phyloP scores from a whole-genome alignment of 64 coral and sea anemone species.

The Acropora yongei region DNA sequence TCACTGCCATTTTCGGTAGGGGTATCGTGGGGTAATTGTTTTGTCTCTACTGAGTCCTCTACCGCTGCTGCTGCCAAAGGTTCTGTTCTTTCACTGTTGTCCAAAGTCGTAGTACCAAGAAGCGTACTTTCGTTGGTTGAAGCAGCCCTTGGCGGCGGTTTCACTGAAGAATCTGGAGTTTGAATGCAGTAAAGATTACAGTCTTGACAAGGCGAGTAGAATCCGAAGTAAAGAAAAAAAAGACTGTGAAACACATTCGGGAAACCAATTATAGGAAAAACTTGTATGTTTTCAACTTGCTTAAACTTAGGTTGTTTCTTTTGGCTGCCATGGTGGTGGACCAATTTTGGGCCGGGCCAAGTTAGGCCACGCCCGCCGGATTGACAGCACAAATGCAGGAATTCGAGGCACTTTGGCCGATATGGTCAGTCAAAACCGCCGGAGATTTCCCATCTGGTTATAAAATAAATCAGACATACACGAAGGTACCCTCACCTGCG shows the following conservation, averaged over 20 bases:
- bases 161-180: neutral
- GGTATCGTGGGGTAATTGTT: neutral
- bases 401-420: too few relatives aligned
- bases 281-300: too few relatives aligned
- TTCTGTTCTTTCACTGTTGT: slow-evolving; percentile 16
- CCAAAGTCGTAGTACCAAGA: neutral
- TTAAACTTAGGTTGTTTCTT: too few relatives aligned
- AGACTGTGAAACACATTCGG: too few relatives aligned
- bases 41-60: neutral
- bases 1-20: slow-evolving; percentile 32
- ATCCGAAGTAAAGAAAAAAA: too few relatives aligned
- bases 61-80: neutral
- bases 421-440: too few relatives aligned
- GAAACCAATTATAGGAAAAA: too few relatives aligned
- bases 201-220: neutral
- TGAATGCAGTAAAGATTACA: neutral
- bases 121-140: slow-evolving; percentile 12
- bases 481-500: neutral
- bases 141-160: neutral
- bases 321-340: too few relatives aligned
- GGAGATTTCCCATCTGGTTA: neutral
- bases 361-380: neutral
- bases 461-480: neutral
- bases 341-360: neutral
- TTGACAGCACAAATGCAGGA: neutral